phyloP scores from a whole-genome alignment of 2,113 vertebrate species.

The Embiotoca jacksoni region DNA sequence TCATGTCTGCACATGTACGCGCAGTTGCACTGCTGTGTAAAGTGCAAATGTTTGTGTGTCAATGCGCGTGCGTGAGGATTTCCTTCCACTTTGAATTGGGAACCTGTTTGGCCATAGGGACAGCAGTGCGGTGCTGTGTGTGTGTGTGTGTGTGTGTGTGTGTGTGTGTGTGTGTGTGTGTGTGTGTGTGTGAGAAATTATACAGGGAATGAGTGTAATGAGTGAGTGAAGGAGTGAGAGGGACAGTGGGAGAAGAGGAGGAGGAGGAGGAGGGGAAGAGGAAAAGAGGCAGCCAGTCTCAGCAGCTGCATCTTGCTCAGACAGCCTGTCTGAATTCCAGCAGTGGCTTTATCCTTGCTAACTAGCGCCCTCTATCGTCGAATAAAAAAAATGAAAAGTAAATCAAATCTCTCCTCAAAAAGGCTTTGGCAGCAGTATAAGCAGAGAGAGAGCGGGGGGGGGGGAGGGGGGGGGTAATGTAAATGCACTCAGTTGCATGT shows the following conservation, averaged over 20 bases:
- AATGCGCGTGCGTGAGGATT: constrained; percentile 1
- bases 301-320: constrained; percentile 70
- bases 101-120: neutral
- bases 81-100: constrained; percentile 13
- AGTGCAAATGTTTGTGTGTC: neutral
- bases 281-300: constrained; percentile 40
- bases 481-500: neutral
- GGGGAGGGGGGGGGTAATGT: neutral
- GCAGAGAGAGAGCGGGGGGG: neutral
- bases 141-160: constrained; percentile 13
- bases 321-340: constrained; percentile 69
- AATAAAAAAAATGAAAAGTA: constrained; percentile 23
- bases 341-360: constrained; percentile 77
- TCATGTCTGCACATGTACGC: neutral
- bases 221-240: constrained; percentile 49
- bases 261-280: neutral
- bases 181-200: constrained; percentile 29
- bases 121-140: constrained; percentile 8
- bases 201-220: constrained; percentile 63
- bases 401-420: neutral
- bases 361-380: constrained; percentile 84
- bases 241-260: constrained; percentile 10
- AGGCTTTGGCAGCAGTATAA: neutral
- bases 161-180: neutral
- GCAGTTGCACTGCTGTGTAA: neutral